A percentile compares a stretch with the other conserved stretches of the same genome.
Evolutionary conservation across 2,113 vertebrate genomes (phyloP).

Genomic region (Isichthys henryi): DNA sequence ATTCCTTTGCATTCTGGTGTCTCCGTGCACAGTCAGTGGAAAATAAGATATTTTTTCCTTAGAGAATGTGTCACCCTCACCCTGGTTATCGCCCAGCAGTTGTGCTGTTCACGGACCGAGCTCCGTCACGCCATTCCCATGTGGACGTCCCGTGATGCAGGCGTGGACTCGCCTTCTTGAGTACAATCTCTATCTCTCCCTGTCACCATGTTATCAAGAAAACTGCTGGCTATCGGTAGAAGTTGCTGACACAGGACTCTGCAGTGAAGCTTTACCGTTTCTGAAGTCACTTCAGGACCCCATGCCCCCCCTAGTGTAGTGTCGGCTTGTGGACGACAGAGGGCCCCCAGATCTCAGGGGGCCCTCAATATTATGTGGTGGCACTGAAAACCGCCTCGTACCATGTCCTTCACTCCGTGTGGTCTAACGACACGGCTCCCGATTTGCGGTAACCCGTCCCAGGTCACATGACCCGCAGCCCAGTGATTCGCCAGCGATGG

Average conservation of each 20-base stretch:
- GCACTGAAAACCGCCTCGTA: neutral
- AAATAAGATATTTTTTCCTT: constrained; percentile 5
- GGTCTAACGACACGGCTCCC: neutral
- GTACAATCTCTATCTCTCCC: neutral
- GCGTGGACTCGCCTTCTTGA: neutral
- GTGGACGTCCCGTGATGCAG: neutral
- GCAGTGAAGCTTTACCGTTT: neutral
- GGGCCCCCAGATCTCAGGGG: neutral
- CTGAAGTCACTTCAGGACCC: neutral
- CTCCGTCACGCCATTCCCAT: neutral
- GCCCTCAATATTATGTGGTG: neutral
- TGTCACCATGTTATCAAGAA: neutral
- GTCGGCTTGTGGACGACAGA: neutral
- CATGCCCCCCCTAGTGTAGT: neutral
- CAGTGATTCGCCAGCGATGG: neutral
- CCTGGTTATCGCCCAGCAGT: neutral
- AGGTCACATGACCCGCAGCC: neutral
- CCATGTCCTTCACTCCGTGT: neutral
- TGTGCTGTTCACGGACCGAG: neutral
- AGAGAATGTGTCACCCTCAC: neutral
- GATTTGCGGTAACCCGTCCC: neutral
- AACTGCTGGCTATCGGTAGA: neutral
- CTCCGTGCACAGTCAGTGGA: neutral
- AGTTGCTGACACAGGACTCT: neutral
- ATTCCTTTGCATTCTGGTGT: neutral